Evolutionary conservation across 2,113 vertebrate genomes (phyloP), one percentile per base, ranked within the genome.

Genomic region (Ancistrus triradiatus): DNA sequence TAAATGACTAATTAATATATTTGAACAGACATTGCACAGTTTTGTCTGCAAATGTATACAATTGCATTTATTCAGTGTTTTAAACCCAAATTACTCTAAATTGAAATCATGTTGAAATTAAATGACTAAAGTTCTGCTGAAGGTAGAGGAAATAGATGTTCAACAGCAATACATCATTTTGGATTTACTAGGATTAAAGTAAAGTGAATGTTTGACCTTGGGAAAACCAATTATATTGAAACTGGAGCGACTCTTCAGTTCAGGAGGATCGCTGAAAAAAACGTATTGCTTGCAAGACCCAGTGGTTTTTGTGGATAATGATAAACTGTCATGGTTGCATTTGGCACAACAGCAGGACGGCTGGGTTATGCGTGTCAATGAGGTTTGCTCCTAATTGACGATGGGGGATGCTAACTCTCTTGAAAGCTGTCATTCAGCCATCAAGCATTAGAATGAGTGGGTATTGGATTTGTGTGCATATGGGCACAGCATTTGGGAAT

Each of bases 301-400:
- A 79, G 81, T 47, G 80, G 71, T 87, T 91, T 89, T 88, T 84
- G 87, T 79, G 85, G 81, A 82, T 88, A 91, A 90, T 91, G 90
- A 91, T 75, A 87, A 91, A 82, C 86, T 90, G 85, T 86, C 73
- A 80, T 83, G 84, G 85, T 85, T 64, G 70, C 78, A 90, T 88
- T 89, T 91, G 90, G 83, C 70, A 84, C 86, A 87, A 87, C 76
- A 71, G 31, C 73, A 76, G 69, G 74, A 84, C 82, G 82, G 85
- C 82, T 65, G 64, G 82, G 77, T 74, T 81, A 77, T 78, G 63
- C 77, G 77, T 83, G 80, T 85, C 70, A 69, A 88, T 80, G 86
- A 83, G 86, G 87, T 86, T 73, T 83, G 75, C 82, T 74, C 67
- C 86, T 85, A 87, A 88, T 86, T 87, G 83, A 85, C 74, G 83